Base-by-base conservation (phyloP, 2,888 invertebrate genomes). In the Rugalucina vietnamica region DNA sequence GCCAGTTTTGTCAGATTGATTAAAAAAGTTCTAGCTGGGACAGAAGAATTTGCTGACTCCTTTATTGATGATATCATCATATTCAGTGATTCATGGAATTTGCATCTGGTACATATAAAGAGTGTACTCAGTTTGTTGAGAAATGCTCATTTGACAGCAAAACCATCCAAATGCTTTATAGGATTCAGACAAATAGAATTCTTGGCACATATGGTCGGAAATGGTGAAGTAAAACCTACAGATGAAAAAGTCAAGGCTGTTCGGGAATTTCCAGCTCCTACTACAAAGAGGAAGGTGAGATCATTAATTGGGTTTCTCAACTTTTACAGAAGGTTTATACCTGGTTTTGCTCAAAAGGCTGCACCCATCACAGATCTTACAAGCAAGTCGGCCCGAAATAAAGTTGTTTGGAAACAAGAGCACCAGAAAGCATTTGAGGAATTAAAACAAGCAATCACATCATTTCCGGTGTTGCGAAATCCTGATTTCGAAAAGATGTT, bases 31-130 rank as follows among this genome's bases (percentile, higher is more conserved):
- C 29, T 60, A 12, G 12, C 8, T 10, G 60, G 60, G 8, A 60
- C 29, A 29, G 60, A 60, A 60, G 29, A n/a, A 21, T 60, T 60
- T 60, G 24, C 60, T 12, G 60, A 60, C n/a, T 60, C 60, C 8
- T 60, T 60, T 60, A 60, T 60, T 27, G 60, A 60, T 60, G 60
- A 60, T 21, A 60, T 60, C n/a, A 60, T 60, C n/a, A 60, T 60
- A n/a, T 60, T 60, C n/a, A 60, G 60, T 60, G 60, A n/a, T 10
- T 27, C 24, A 27, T 60, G 24, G 24, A 60, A n/a, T 27, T 10
- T 27, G 60, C 60, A 60, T 60, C 29, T 60, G 8, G 10, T 10
- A 27, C 60, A 60, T 21, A 27, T 60, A 29, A 29, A 60, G 10
- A 12, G 29, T 10, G 10, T 60, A 10, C 29, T 60, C 8, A n/a